Conservation (phyloP, 2,888 invertebrate species). For the Andrena dorsata region DNA sequence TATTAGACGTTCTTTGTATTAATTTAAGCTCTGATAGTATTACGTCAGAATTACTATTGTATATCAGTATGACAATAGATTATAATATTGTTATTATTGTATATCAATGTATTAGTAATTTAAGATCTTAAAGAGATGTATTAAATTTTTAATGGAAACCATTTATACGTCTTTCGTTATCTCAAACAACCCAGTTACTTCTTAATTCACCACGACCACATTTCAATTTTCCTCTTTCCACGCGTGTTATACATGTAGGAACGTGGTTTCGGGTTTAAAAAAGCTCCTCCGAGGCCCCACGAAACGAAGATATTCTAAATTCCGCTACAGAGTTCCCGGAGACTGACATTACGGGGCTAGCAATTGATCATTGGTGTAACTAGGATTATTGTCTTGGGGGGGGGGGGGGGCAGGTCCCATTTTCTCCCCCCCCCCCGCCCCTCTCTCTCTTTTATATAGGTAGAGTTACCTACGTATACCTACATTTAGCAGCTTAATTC, state of each 20-base stretch:
- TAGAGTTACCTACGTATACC: too few species aligned
- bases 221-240: too few species aligned
- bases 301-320: constrained; percentile 1
- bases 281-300: too few species aligned
- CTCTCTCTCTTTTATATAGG: too few species aligned
- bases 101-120: constrained; percentile 61
- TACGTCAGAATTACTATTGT: constrained; percentile 58
- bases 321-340: neutral
- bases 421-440: too few species aligned
- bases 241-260: neutral
- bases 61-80: constrained; percentile 53
- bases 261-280: neutral
- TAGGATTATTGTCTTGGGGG: too few species aligned
- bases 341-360: constrained; percentile 19
- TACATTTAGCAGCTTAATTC: too few species aligned
- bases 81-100: constrained; percentile 62
- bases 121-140: constrained; percentile 67
- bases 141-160: constrained; percentile 74
- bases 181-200: neutral
- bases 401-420: too few species aligned
- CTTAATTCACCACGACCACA: neutral
- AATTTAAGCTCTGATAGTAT: constrained; percentile 70
- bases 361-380: too few species aligned
- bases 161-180: neutral
- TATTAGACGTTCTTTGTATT: constrained; percentile 52